A percentile compares a stretch with the other conserved stretches of the same genome.
phyloP scores from a whole-genome alignment of 2,797 vertebrate species.

The Caiman crocodilus region DNA sequence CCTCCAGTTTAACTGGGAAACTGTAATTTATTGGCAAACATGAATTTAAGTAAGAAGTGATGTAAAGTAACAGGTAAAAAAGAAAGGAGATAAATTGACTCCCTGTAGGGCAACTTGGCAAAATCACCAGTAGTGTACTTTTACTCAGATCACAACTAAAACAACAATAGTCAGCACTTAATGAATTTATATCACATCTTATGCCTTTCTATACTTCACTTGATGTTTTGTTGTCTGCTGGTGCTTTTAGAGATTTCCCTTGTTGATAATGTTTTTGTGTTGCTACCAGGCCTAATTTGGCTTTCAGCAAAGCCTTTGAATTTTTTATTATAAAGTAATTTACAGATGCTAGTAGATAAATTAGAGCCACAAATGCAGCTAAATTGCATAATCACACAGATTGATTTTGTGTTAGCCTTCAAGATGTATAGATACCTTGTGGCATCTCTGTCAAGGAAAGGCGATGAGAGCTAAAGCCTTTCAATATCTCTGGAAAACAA shows the following conservation, averaged over 20 bases:
- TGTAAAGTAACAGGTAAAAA: neutral
- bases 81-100: conserved; percentile 19
- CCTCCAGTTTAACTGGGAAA: conserved; percentile 28
- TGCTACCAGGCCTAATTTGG: conserved; percentile 74
- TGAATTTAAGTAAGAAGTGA: neutral
- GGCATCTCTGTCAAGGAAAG: conserved; percentile 77
- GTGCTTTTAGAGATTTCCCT: conserved; percentile 77
- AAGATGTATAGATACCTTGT: conserved; percentile 80
- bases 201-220: conserved; percentile 70
- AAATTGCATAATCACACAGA: conserved; percentile 81
- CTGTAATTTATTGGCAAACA: conserved; percentile 19
- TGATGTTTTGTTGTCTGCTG: conserved; percentile 68
- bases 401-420: conserved; percentile 82
- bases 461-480: conserved; percentile 63
- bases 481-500: conserved; percentile 66
- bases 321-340: conserved; percentile 86
- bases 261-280: conserved; percentile 75
- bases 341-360: conserved; percentile 81
- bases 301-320: conserved; percentile 79
- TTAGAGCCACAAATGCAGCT: conserved; percentile 81
- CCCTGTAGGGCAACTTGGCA: conserved; percentile 17
- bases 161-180: conserved; percentile 70
- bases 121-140: conserved; percentile 48
- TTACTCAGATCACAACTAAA: conserved; percentile 69
- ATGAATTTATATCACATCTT: conserved; percentile 75